Conservation (phyloP, 2,113 vertebrate genomes). For the Rhabdomys dilectus region DNA sequence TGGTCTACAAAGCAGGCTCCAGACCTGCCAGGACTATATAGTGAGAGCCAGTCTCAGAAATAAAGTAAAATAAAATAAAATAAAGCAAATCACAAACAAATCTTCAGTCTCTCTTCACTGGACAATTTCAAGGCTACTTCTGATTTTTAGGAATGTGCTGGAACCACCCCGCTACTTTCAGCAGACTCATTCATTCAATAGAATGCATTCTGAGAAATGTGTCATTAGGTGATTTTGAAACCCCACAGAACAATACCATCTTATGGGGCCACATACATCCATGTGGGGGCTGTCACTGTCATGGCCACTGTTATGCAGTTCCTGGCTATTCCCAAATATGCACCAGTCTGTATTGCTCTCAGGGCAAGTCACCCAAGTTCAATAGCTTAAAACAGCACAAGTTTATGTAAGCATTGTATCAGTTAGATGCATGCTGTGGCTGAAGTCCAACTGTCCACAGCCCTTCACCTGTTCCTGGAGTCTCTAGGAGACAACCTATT, state of each 20-base stretch:
- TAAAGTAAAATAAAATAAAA: background rate
- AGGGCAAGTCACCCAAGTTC: background rate
- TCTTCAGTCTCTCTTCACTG: background rate
- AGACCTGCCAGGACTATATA: background rate
- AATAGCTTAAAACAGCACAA: background rate
- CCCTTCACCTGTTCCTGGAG: background rate
- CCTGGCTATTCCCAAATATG: background rate
- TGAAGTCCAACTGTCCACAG: background rate
- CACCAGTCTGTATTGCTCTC: background rate
- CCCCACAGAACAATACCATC: background rate
- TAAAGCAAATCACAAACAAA: background rate
- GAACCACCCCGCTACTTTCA: background rate
- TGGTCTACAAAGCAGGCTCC: background rate
- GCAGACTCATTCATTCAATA: background rate
- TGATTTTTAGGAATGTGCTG: background rate
- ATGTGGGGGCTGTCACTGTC: background rate
- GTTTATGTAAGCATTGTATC: background rate
- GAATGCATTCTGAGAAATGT: background rate
- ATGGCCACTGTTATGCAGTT: background rate
- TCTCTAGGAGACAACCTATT: background rate
- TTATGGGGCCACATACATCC: background rate
- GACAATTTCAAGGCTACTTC: background rate
- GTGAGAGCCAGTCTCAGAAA: background rate
- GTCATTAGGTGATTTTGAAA: background rate
- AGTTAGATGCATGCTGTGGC: background rate